Base-by-base conservation (phyloP, 2,888 invertebrate species). In the Cantharis lateralis region DNA sequence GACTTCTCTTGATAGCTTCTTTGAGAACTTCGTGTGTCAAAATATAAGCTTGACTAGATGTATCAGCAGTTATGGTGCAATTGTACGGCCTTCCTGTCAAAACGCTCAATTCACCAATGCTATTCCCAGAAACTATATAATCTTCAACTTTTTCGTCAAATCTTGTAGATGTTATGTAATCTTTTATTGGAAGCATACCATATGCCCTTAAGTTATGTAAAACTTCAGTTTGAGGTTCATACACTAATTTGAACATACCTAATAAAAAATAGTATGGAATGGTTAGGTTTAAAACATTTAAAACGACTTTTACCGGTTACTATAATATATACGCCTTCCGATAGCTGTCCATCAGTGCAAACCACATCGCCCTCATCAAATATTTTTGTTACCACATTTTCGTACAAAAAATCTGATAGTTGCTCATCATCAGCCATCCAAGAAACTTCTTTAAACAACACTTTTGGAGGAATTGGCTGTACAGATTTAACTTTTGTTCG, bases 31-130 rank as follows among this genome's bases (percentile, higher is more conserved):
- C 84, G 84, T 89, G 80, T 0, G 87, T 86, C 64, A 91, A 88
- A 80, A 87, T 87, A 83, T 88, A 91, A 15, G 85, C 89, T 82
- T 92, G 91, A 0, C 91, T 91, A 0, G 91, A 89, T 0, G 92
- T 91, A 78, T 92, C 92, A 79, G 92, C 92, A 0, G 89, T 89
- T 1, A 91, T 90, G 0, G 90, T 90, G 79, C 91, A 91, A 79
- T 89, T 90, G 80, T 91, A 90, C 0, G 90, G 89, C 10, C 91
- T 89, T 28, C 89, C 89, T 0, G 92, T 92, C 15, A 93, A 84
- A 0, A 91, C 89, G 75, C 92, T 90, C 32, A 92, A 84, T 32
- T 92, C 92, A 0, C 93, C 93, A 16, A 93, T 87, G 10, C 92
- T 90, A 73, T 91, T 91, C 1, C 92, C 93, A 0, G 91, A 90